These are phyloP conservation scores for Drosophila mimica DNA, from an alignment of 2,888 invertebrate genomes.

Conservation along the genomic window DNA sequence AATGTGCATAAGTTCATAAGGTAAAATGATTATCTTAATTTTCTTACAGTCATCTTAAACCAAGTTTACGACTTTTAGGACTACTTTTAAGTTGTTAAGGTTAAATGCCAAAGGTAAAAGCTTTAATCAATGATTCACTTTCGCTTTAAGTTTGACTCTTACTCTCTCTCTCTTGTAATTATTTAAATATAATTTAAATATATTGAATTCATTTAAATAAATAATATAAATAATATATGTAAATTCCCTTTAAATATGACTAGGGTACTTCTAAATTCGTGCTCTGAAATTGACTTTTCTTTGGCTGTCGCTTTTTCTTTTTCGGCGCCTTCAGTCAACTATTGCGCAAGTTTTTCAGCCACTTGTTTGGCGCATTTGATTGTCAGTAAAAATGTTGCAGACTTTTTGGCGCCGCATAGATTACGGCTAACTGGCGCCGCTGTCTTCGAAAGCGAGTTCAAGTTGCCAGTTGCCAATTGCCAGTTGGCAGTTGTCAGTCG, in stretches of 20 bases:
- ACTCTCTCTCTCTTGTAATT: too few species aligned
- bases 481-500: slow-evolving; percentile 26
- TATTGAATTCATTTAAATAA: neutral
- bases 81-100: neutral
- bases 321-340: slow-evolving; percentile 37
- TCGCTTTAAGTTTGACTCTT: fast-evolving
- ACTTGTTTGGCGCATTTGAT: slow-evolving; percentile 65
- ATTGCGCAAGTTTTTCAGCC: slow-evolving; percentile 60
- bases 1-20: neutral
- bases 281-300: neutral
- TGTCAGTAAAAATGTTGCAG: slow-evolving; percentile 81
- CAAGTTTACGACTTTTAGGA: neutral
- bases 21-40: neutral
- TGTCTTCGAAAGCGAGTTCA: slow-evolving; percentile 14
- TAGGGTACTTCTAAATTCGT: slow-evolving; percentile 26
- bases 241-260: neutral
- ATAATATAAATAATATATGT: neutral
- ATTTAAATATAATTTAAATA: too few species aligned
- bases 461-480: slow-evolving; percentile 14
- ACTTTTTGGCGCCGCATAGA: slow-evolving; percentile 82
- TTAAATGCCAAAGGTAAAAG: neutral
- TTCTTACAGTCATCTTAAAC: neutral
- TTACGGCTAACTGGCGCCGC: slow-evolving; percentile 82
- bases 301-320: slow-evolving; percentile 11
- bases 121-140: neutral